Percentiles rank a stretch among this genome's conserved stretches.
phyloP scores from a whole-genome alignment of 2,888 invertebrate genomes.

The Peribatodes rhomboidaria region DNA sequence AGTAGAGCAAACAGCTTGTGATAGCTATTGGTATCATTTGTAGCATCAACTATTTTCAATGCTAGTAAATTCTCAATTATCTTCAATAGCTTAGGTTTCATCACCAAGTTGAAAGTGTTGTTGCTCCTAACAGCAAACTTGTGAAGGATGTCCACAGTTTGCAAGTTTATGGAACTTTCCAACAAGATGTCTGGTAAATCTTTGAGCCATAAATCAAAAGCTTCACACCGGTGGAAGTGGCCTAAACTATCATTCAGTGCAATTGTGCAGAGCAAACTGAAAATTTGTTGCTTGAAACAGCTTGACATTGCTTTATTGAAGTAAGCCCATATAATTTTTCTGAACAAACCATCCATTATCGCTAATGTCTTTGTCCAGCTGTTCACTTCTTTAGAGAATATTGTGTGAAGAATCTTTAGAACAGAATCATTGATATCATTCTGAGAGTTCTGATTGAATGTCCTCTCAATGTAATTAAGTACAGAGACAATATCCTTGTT shows the following conservation, averaged over 20 bases:
- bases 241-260: slow-evolving; percentile 72
- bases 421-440: slow-evolving; percentile 61
- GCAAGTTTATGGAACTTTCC: slow-evolving; percentile 75
- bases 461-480: slow-evolving; percentile 83
- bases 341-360: slow-evolving; percentile 70
- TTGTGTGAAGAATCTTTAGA: slow-evolving; percentile 68
- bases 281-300: slow-evolving; percentile 71
- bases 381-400: slow-evolving; percentile 70
- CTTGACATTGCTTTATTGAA: slow-evolving; percentile 63
- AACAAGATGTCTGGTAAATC: slow-evolving; percentile 86
- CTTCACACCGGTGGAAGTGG: slow-evolving; percentile 70
- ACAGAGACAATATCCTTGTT: slow-evolving; percentile 70
- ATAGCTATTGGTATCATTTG: slow-evolving; percentile 72
- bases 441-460: slow-evolving; percentile 64
- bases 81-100: slow-evolving; percentile 71
- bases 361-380: slow-evolving; percentile 71
- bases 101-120: slow-evolving; percentile 76
- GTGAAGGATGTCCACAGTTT: slow-evolving; percentile 85
- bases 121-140: slow-evolving; percentile 86
- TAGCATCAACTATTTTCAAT: slow-evolving; percentile 70
- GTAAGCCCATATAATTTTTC: slow-evolving; percentile 74
- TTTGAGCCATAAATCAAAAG: slow-evolving; percentile 82
- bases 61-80: slow-evolving; percentile 81
- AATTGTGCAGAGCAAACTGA: slow-evolving; percentile 77
- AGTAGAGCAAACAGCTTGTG: slow-evolving; percentile 84